These are phyloP conservation scores for Spinus olivaceus DNA, from an alignment of 2,797 vertebrate species.

Conservation along the genomic window DNA sequence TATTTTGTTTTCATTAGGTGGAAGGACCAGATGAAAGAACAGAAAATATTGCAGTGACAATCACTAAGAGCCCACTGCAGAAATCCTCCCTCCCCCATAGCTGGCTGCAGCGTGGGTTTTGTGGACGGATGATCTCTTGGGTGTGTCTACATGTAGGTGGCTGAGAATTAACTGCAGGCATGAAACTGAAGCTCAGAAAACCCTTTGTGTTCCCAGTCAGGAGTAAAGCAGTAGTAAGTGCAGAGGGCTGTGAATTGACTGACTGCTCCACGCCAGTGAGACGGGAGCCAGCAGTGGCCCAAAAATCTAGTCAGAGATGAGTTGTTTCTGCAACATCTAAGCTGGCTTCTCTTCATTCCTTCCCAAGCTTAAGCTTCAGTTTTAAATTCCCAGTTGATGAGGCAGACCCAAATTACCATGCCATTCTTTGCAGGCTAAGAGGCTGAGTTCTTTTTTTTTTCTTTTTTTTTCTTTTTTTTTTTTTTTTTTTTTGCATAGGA, in stretches of 20 bases:
- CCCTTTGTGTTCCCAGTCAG: not conserved
- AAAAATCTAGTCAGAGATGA: not conserved
- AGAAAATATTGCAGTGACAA: not conserved
- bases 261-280: not conserved
- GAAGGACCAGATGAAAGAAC: not conserved
- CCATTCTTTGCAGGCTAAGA: not conserved
- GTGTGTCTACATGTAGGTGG: not conserved
- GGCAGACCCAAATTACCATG: not conserved
- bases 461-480: rapidly evolving
- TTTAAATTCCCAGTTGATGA: conserved; percentile 25
- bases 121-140: not conserved
- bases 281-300: not conserved
- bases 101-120: not conserved
- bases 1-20: not conserved
- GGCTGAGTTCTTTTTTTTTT: rapidly evolving
- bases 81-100: not conserved
- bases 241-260: not conserved
- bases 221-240: not conserved
- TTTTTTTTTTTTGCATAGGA: not conserved
- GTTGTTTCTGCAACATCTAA: not conserved
- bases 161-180: not conserved
- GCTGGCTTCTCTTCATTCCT: conserved; percentile 20
- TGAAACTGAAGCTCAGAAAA: not conserved
- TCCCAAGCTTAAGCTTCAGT: not conserved
- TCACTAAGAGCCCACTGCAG: not conserved